Evolutionary conservation across 2,888 invertebrate genomes (phyloP).

Genomic region (Crematogaster levior): DNA sequence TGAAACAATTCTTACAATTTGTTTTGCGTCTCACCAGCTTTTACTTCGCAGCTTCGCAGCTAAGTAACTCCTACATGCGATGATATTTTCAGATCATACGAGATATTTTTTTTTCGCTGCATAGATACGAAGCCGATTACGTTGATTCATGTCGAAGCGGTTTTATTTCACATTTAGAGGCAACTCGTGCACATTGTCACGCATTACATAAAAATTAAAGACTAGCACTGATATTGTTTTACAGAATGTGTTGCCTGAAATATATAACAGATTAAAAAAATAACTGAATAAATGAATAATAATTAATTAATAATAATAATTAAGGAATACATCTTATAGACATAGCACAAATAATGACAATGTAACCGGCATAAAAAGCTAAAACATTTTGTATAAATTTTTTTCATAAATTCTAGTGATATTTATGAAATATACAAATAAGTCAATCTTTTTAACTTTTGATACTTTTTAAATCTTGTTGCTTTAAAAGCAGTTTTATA

Average conservation of each 20-base stretch:
- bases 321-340: constrained; percentile 60
- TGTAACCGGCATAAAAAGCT: constrained; percentile 36
- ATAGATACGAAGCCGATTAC: constrained; percentile 10
- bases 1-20: constrained; percentile 35
- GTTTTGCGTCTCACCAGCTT: constrained; percentile 35
- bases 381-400: constrained; percentile 1
- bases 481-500: background rate
- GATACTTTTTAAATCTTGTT: background rate
- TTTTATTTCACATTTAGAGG: constrained; percentile 71
- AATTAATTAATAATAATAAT: no score
- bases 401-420: constrained; percentile 21
- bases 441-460: constrained; percentile 12
- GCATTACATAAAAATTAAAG: constrained; percentile 58
- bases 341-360: constrained; percentile 13
- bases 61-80: constrained; percentile 8
- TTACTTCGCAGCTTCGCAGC: constrained; percentile 28
- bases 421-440: constrained; percentile 15
- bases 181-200: constrained; percentile 56
- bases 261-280: constrained; percentile 74
- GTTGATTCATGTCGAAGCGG: background rate
- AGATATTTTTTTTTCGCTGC: constrained; percentile 20
- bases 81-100: background rate
- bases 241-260: constrained; percentile 74
- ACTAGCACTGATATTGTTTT: constrained; percentile 71
- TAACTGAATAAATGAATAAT: no score